Conservation (phyloP, 2,113 vertebrate genomes). For the Zosterops borbonicus region DNA sequence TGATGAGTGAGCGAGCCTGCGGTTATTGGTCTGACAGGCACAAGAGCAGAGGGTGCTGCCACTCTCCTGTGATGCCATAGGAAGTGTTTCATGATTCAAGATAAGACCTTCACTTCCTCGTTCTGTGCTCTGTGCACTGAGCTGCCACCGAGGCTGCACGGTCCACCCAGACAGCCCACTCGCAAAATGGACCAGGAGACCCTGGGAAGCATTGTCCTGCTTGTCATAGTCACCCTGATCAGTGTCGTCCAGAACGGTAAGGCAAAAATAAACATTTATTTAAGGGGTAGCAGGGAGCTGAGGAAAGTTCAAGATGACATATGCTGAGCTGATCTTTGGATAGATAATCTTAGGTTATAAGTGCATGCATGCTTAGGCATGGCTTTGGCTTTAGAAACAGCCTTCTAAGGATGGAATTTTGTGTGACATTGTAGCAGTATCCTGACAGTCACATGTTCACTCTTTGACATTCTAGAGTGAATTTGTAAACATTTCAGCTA, state of each 20-base stretch:
- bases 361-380: background rate
- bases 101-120: slow-evolving; percentile 68
- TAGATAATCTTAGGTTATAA: background rate
- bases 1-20: accelerated
- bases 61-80: slow-evolving; percentile 6
- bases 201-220: slow-evolving; percentile 82
- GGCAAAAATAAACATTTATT: background rate
- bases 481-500: background rate
- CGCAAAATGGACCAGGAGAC: slow-evolving; percentile 78
- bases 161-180: background rate
- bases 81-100: slow-evolving; percentile 62
- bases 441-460: background rate
- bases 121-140: background rate
- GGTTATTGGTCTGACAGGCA: background rate
- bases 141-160: background rate
- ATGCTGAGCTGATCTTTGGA: background rate
- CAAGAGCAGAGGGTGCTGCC: background rate
- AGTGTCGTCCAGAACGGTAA: slow-evolving; percentile 91
- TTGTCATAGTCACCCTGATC: slow-evolving; percentile 86
- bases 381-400: background rate
- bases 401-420: background rate
- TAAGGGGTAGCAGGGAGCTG: background rate
- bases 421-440: background rate
- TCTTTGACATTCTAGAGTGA: background rate
- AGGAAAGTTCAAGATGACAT: background rate